Conservation (phyloP, 2,797 vertebrate genomes). For the Manis javanica region DNA sequence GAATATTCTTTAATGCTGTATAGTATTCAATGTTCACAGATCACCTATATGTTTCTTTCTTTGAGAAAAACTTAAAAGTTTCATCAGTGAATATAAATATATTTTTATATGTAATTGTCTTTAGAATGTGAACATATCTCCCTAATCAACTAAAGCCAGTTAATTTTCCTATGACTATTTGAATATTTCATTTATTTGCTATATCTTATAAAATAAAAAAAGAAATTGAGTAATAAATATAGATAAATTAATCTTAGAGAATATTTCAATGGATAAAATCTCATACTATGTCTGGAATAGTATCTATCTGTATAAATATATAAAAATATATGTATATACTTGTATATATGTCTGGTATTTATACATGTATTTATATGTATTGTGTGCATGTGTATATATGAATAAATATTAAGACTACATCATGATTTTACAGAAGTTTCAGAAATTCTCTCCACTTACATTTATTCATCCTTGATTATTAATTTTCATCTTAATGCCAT, state of each 20-base stretch:
- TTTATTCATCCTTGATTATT: neutral
- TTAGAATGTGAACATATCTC: neutral
- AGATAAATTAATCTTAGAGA: neutral
- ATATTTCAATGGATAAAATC: neutral
- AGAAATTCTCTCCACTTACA: neutral
- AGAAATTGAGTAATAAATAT: neutral
- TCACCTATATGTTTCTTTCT: neutral
- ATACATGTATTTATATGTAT: neutral
- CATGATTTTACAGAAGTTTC: neutral
- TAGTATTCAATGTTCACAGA: neutral
- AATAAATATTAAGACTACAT: neutral
- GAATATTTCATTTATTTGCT: neutral
- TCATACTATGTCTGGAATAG: neutral
- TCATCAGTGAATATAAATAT: neutral
- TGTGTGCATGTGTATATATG: neutral
- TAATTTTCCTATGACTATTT: neutral
- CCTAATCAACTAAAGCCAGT: neutral
- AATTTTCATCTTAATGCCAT: neutral
- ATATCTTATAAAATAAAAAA: neutral
- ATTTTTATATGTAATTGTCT: neutral
- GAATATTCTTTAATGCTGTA: neutral
- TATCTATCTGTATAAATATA: neutral
- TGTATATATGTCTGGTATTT: neutral
- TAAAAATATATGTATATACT: neutral
- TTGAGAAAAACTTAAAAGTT: conserved; percentile 1